These are phyloP conservation scores for Psilopsiagon aurifrons DNA, from an alignment of 2,113 vertebrate species.

Conservation along the genomic window DNA sequence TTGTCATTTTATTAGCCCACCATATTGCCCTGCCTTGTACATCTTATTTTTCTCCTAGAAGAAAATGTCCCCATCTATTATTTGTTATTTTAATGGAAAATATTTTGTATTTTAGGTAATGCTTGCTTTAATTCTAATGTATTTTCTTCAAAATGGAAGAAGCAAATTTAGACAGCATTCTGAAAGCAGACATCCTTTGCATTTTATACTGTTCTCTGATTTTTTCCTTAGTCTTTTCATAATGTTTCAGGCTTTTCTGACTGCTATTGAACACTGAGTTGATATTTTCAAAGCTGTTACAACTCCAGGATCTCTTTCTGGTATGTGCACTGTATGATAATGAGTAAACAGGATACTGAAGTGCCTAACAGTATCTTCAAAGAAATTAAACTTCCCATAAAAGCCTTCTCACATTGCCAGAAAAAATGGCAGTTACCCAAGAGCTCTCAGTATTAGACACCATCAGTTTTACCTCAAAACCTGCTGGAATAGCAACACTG, in stretches of 20 bases:
- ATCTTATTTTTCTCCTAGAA: too few species aligned
- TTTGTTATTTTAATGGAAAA: background rate
- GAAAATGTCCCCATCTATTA: background rate
- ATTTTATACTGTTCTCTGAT: background rate
- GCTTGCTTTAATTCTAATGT: background rate
- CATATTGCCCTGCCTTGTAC: background rate
- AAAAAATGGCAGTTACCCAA: background rate
- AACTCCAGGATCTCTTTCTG: background rate
- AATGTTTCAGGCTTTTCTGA: background rate
- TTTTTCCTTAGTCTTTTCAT: background rate
- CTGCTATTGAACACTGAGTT: background rate
- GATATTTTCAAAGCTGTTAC: background rate
- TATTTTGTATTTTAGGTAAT: background rate
- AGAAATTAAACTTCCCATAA: background rate
- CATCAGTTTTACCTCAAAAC: background rate
- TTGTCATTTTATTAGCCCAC: background rate
- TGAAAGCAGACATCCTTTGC: background rate
- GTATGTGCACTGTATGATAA: background rate
- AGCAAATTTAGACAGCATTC: background rate
- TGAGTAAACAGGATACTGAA: background rate
- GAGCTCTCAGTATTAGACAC: background rate
- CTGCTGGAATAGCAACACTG: background rate
- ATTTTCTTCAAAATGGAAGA: background rate
- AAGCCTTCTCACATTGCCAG: background rate
- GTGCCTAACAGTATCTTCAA: background rate